Evolutionary conservation across 1,140 invertebrate genomes (phyloP).

Genomic region (Paralvinella palmiformis): DNA sequence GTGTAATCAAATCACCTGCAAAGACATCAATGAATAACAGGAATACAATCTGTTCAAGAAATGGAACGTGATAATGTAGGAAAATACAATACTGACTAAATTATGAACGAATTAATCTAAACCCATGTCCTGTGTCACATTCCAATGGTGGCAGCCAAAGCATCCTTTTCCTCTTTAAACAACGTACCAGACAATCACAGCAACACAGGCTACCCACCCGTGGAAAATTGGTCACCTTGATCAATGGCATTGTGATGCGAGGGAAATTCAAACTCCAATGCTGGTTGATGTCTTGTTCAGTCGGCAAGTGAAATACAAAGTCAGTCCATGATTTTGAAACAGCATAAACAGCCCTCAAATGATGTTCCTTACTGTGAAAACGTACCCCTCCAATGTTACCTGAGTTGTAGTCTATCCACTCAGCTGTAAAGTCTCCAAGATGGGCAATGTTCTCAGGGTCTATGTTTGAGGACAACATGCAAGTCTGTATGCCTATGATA

Average conservation of each 20-base stretch:
- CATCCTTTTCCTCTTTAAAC: slow-evolving; percentile 41
- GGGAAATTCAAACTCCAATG: slow-evolving; percentile 45
- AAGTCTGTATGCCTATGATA: slow-evolving; percentile 42
- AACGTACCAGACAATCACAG: slow-evolving; percentile 32
- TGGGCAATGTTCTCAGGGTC: slow-evolving; percentile 26
- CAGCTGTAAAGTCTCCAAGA: slow-evolving; percentile 41
- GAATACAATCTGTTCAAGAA: no score
- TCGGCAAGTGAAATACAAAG: slow-evolving; percentile 44
- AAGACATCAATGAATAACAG: no score
- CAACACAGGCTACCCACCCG: slow-evolving; percentile 27
- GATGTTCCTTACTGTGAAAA: slow-evolving; percentile 29
- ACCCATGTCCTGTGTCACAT: slow-evolving; percentile 48
- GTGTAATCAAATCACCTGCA: no score
- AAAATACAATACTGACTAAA: no score
- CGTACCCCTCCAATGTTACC: slow-evolving; percentile 25
- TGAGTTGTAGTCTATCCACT: slow-evolving; percentile 38
- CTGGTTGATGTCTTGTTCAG: slow-evolving; percentile 33
- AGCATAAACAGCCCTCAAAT: slow-evolving; percentile 26
- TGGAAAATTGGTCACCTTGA: slow-evolving; percentile 35
- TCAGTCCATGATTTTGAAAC: slow-evolving; percentile 40
- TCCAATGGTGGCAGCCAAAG: slow-evolving; percentile 41
- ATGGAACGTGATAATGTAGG: no score
- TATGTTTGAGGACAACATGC: slow-evolving; percentile 21
- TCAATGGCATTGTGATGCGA: slow-evolving; percentile 32
- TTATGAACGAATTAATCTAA: slow-evolving; percentile 33